Base-by-base conservation (phyloP, 2,113 vertebrate species). In the Sylvia atricapilla region DNA sequence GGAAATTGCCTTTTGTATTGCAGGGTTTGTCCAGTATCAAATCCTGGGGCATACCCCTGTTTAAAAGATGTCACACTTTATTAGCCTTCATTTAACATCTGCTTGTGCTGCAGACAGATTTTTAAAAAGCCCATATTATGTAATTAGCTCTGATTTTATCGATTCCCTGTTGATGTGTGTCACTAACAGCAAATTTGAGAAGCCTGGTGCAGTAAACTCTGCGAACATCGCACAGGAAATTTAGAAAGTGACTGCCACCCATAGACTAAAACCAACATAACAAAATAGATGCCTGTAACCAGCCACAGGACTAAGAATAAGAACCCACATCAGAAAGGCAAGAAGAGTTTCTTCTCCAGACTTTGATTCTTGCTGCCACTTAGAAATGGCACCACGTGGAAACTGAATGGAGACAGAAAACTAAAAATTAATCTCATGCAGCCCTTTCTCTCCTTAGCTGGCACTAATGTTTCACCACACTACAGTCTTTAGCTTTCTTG, bases 231-330 rank as follows among this genome's bases (percentile, higher is more conserved):
- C 19, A 5, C 59, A 76, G 95, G 81, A 97, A 96, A 96, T 87
- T 90, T 93, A 97, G 89, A 94, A 95, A 95, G 77, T 91, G 97
- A 97, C 93, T 97, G 97, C 96, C 96, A 97, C 97, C 96, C 96
- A 94, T 96, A 96, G 97, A 96, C 96, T 84, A 74, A 96, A 97
- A 78, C 30, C 66, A 91, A 95, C 67, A 95, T 94, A 90, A 84
- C 96, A 96, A 64, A 79, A 63, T 0, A 47, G 35, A 63, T 24
- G 24, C 11, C 33, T 72, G 58, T 14, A 74, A 81, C 73, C 46
- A 93, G 52, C 17, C n/a, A 41, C 41, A 75, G 22, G 31, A 76
- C 20, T 33, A 47, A 47, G 35, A 84, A 58, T 22, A 79, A 70
- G 27, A 87, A 49, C 23, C 8, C 8, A 10, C 6, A 1, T 5